Percentiles rank a stretch among this genome's conserved stretches.
phyloP scores from a whole-genome alignment of 1,140 invertebrate species.

The Zaprionus lachaisei region DNA sequence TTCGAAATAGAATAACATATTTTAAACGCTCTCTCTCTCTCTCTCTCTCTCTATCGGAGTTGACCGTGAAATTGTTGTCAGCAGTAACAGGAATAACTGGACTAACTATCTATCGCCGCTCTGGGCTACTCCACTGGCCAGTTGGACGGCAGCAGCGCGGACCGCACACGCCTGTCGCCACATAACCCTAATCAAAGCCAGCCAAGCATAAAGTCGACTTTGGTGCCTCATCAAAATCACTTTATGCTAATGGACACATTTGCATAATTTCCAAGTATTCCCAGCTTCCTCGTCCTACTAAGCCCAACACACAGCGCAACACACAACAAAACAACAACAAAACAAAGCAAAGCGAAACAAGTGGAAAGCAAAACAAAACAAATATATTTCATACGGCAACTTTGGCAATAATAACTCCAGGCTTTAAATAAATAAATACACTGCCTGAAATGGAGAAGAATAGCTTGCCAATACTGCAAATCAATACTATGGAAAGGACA shows the following conservation, averaged over 20 bases:
- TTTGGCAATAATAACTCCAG: slow-evolving; percentile 45
- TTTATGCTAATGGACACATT: slow-evolving; percentile 78
- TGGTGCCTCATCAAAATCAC: slow-evolving; percentile 81
- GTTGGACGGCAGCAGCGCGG: background rate
- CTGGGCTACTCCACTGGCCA: background rate
- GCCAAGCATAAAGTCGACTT: slow-evolving; percentile 80
- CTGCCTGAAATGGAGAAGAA: background rate
- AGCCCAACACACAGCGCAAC: background rate
- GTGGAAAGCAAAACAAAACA: slow-evolving; percentile 16
- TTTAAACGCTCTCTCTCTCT: background rate
- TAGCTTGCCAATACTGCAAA: background rate
- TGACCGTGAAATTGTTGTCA: slow-evolving; percentile 48
- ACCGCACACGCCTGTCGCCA: slow-evolving; percentile 26
- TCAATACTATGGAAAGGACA: background rate
- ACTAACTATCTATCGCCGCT: slow-evolving; percentile 3
- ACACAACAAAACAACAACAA: background rate
- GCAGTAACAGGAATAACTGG: background rate
- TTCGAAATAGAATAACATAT: slow-evolving; percentile 13
- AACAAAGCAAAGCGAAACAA: slow-evolving; percentile 15
- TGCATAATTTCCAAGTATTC: slow-evolving; percentile 71
- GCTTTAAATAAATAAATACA: slow-evolving; percentile 56
- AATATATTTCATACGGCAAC: slow-evolving; percentile 55
- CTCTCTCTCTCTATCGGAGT: slow-evolving; percentile 2
- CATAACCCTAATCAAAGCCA: slow-evolving; percentile 78
- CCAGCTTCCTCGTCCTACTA: background rate